Base-by-base conservation (phyloP, 2,113 vertebrate genomes). In the Dicentrarchus labrax region DNA sequence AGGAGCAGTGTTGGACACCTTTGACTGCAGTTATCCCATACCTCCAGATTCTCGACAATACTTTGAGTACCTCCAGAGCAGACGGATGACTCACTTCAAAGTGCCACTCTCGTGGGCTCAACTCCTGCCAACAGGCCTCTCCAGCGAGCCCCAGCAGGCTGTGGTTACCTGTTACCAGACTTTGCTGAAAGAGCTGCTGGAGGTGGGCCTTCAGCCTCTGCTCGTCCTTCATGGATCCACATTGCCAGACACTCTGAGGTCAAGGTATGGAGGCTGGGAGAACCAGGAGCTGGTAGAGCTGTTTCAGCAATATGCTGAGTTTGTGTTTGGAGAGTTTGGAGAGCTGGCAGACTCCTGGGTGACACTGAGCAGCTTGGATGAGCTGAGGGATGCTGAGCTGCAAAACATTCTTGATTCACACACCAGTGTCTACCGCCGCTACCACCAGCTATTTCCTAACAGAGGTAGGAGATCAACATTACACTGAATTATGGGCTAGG, bases 11-110 rank as follows among this genome's bases (percentile, higher is more conserved):
- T n/a, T 68, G 16, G 72, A 96, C 96, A 5, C 96, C 96, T 74
- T 62, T 22, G 72, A 38, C 57, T 96, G 97, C 86, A 93, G 59
- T 30, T 70, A 81, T 8, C 75, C 88, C 0, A 66, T 94, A 5
- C 76, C 94, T n/a, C 4, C 85, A 4, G 43, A 72, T 1, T 89
- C 96, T 24, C 87, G 51, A 11, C 86, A 65, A 0, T 94, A 96
- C 72, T 95, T 98, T 19, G 53, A 62, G 2, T 69, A 59, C 24
- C 94, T 99, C 2, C 88, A 10, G 8, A 85, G 67, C 67, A 85
- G 36, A 0, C 93, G 95, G 36, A 91, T 96, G 71, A 97, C 96
- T 0, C 97, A 97, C 74, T 98, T 96, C 82, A 97, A 97, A 67
- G 86, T 99, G 0, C 92, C 90, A 0, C 92, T 99, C 54, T 94